Evolutionary conservation across 2,888 invertebrate species (phyloP).

Genomic region (Drosophila aldrichi): DNA sequence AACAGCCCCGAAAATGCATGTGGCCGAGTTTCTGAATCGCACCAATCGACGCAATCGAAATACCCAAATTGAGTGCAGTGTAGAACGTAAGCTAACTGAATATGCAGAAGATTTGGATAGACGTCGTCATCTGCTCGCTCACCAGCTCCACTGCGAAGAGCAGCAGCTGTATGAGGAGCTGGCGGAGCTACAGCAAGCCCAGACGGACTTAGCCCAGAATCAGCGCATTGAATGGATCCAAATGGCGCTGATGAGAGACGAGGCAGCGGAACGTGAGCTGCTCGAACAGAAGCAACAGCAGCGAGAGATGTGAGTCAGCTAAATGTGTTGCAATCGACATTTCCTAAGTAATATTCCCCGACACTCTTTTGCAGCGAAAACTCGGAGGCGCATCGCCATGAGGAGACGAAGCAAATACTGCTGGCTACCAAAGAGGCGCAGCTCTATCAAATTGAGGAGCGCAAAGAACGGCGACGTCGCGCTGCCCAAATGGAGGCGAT

Average conservation of each 20-base stretch:
- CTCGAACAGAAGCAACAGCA: constrained; percentile 56
- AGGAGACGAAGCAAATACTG: constrained; percentile 60
- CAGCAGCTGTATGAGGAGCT: constrained; percentile 37
- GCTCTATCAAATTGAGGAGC: constrained; percentile 66
- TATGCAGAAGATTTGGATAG: constrained; percentile 50
- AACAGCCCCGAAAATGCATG: constrained; percentile 39
- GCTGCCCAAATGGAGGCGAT: constrained; percentile 50
- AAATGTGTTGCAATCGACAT: not conserved
- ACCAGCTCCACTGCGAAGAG: constrained; percentile 36
- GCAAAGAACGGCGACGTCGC: constrained; percentile 26
- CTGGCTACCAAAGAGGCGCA: constrained; percentile 61
- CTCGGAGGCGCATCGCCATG: constrained; percentile 63
- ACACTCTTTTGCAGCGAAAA: constrained; percentile 44
- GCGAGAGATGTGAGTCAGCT: constrained; percentile 56
- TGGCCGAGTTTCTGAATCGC: constrained; percentile 55
- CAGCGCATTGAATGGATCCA: constrained; percentile 63
- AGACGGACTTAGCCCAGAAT: constrained; percentile 37
- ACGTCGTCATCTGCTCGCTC: constrained; percentile 48
- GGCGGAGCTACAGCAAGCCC: constrained; percentile 23
- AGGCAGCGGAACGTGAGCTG: constrained; percentile 44
- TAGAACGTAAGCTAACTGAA: constrained; percentile 40
- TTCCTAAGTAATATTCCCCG: not conserved
- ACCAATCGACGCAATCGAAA: constrained; percentile 62
- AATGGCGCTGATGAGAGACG: constrained; percentile 47
- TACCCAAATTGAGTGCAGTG: constrained; percentile 45